Conservation (phyloP, 2,888 invertebrate species). For the Eremobia ochroleuca region DNA sequence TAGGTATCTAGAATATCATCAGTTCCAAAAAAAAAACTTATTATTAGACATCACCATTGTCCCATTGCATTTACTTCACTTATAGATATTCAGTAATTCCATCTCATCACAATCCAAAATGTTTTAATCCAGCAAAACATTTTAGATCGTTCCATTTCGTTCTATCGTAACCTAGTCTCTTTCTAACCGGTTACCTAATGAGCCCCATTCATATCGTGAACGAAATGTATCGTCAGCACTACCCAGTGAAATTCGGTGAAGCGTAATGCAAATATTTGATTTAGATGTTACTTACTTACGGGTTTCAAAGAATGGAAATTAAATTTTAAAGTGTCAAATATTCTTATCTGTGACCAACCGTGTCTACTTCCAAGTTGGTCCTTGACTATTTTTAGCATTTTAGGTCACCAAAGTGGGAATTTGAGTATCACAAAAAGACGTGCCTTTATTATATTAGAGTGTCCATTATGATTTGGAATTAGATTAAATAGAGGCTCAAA, state of each 20-base stretch:
- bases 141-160: conserved; percentile 3
- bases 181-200: conserved; percentile 55
- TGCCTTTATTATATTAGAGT: no score
- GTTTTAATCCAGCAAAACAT: conserved; percentile 12
- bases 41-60: background rate
- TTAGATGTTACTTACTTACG: conserved; percentile 17
- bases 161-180: conserved; percentile 6
- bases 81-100: background rate
- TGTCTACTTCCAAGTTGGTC: no score
- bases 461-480: no score
- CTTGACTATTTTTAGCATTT: no score
- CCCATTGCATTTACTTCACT: background rate
- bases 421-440: no score
- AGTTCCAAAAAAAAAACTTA: background rate
- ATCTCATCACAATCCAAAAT: background rate
- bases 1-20: no score
- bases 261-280: conserved; percentile 60
- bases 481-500: no score
- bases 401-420: no score
- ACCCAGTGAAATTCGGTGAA: conserved; percentile 54
- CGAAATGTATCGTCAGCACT: conserved; percentile 49
- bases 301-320: background rate
- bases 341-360: background rate
- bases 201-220: conserved; percentile 47
- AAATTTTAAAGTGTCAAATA: conserved; percentile 12